Base-by-base conservation (phyloP, 1,140 invertebrate genomes). In the Calephelis virginiensis region DNA sequence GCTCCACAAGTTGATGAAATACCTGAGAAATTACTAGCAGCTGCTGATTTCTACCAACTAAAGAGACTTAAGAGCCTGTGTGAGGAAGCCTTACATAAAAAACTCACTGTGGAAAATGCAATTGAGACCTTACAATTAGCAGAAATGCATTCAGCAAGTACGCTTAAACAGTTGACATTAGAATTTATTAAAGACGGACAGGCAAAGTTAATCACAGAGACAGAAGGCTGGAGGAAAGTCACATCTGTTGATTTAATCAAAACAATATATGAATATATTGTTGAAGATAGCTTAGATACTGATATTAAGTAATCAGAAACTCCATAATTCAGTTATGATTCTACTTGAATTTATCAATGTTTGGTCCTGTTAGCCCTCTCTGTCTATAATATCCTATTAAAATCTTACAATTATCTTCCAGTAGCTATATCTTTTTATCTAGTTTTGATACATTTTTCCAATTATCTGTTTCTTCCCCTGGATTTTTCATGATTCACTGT, bases 1-100 rank as follows among this genome's bases (percentile, higher is more conserved):
- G 92, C 93, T 8, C 92, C 92, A 14, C 93, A 93, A 72, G 82
- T 95, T 8, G 82, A 89, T 73, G 84, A 89, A 53, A 89, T 89
- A 47, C 83, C 89, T 14, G 82, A 85, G 37, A 83, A 80, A 49
- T 73, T 92, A n/a, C 67, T 92, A n/a, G 85, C 81, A 60, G 90
- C 89, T 9, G 89, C 91, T 8, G 89, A 92, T 72, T 91, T 83
- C 64, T 92, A 92, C 65, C 81, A 89, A 60, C 73, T 92, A 5
- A 82, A 81, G 48, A 77, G 83, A 70, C 69, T 92, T 37, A 88
- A 92, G 67, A 82, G 76, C 12, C 67, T 91, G 1, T 91, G 90
- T 74, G 89, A 90, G 62, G 86, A 90, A 73, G 82, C 82, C 6
- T 70, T 92, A 50, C 86, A 90, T 53, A 85, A 89, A 67, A 89